Base-by-base conservation (phyloP, 2,797 vertebrate genomes). In the Calcarius lapponicus region DNA sequence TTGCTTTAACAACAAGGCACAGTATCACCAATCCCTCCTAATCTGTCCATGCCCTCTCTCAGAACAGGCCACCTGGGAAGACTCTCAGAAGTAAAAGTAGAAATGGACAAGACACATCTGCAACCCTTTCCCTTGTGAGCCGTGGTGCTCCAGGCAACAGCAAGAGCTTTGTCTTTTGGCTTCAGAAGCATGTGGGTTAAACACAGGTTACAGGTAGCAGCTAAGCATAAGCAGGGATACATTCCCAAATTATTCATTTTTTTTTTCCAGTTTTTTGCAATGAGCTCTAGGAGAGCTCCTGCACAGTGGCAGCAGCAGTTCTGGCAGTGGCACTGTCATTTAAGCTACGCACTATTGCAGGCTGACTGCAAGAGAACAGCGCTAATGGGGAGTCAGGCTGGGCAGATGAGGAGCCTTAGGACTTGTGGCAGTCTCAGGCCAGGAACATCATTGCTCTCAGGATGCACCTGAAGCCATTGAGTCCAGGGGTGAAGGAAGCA, bases 321-420 rank as follows among this genome's bases (percentile, higher is more conserved):
- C 38, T 48, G 45, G 53, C 47, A 86, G 26, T 3, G 10, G 15
- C 54, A 72, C n/a, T 31, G 26, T 7, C 71, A 53, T 20, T 66
- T 66, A 62, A 84, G 48, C 11, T 29, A 53, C 0, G 0, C 10
- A 4, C 21, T 71, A 48, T 12, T 56, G 34, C 31, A 90, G 34
- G 19, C 32, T 24, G 8, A 17, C 56, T 78, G 56, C 2, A 24
- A 75, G 22, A 61, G 26, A 80, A 17, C 4, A 1, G 11, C 58
- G 20, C 22, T 47, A 38, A 25, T 11, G 7, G 64, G 40, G 69
- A 81, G 31, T 25, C 48, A 62, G 50, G 47, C 31, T 75, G 51
- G 25, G n/a, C 4, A 71, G 25, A n/a, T 10, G 11, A 20, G 12
- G 10, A 66, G 25, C 14, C 31, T 69, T 66, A 31, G 66, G 45